Conservation (phyloP, 2,797 vertebrate genomes). For the Coranthus polyacanthus region DNA sequence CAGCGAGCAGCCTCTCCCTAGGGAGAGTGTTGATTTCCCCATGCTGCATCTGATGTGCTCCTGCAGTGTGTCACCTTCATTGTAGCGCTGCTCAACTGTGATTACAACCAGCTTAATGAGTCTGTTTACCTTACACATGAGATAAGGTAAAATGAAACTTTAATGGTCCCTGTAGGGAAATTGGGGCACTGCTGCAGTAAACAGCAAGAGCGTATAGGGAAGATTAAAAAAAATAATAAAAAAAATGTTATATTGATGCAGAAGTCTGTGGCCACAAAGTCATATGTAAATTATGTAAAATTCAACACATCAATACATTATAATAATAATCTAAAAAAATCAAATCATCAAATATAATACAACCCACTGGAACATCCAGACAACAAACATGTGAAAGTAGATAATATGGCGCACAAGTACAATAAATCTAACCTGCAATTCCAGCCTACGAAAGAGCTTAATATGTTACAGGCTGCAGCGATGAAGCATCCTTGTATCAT, state of each 20-base stretch:
- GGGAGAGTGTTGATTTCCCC: conserved; percentile 73
- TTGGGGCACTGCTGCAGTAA: conserved; percentile 7
- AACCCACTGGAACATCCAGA: background rate
- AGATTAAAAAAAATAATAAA: background rate
- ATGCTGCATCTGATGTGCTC: conserved; percentile 29
- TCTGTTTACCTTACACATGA: conserved; percentile 71
- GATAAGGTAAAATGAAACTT: conserved; percentile 62
- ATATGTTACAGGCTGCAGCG: conserved; percentile 19
- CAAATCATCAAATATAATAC: background rate
- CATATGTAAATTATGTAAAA: conserved; percentile 4
- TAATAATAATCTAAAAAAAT: too few species aligned
- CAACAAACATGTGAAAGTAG: background rate
- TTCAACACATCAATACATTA: background rate
- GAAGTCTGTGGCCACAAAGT: background rate
- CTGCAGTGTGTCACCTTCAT: conserved; percentile 48
- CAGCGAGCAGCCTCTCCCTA: conserved; percentile 26
- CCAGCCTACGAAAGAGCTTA: background rate
- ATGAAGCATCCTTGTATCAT: conserved; percentile 28
- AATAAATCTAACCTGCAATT: conserved; percentile 1
- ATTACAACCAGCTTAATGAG: conserved; percentile 78
- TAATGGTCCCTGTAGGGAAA: conserved; percentile 56
- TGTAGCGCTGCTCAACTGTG: conserved; percentile 65
- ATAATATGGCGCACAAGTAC: background rate
- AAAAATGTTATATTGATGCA: too few species aligned
- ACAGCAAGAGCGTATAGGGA: too few species aligned